Conservation (phyloP, 2,888 invertebrate species). For the Eudemis profundana region DNA sequence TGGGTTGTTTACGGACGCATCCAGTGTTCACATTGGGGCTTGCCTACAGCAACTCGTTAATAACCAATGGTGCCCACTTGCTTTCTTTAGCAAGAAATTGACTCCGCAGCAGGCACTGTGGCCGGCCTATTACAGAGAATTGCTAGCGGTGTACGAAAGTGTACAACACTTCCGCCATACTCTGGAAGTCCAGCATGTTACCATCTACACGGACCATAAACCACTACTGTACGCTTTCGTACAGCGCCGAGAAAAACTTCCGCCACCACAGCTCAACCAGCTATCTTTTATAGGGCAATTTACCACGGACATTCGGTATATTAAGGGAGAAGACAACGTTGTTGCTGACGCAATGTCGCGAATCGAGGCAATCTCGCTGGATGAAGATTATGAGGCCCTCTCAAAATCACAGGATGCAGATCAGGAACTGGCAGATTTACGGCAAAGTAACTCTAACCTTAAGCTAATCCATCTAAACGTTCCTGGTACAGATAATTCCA, state of each 20-base stretch:
- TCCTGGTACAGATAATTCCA: slow-evolving; percentile 20
- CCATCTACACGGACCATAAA: slow-evolving; percentile 47
- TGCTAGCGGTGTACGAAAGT: too few relatives aligned
- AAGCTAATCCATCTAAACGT: background rate
- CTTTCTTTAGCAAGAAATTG: slow-evolving; percentile 47
- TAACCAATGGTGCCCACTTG: slow-evolving; percentile 45
- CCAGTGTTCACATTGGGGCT: slow-evolving; percentile 33
- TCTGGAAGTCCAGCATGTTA: slow-evolving; percentile 43
- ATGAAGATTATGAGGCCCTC: background rate
- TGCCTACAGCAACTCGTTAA: slow-evolving; percentile 42
- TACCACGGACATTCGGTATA: slow-evolving; percentile 48
- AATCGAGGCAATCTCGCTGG: background rate
- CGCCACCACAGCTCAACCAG: slow-evolving; percentile 45
- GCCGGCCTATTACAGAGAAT: slow-evolving; percentile 48
- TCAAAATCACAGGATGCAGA: background rate
- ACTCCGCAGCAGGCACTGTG: slow-evolving; percentile 35
- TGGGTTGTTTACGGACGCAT: slow-evolving; percentile 44
- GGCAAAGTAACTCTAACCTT: background rate
- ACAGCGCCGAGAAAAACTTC: slow-evolving; percentile 45
- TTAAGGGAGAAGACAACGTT: slow-evolving; percentile 13
- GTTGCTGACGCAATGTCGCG: slow-evolving; percentile 7
- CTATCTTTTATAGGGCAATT: slow-evolving; percentile 48
- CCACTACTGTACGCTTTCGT: slow-evolving; percentile 46
- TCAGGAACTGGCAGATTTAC: background rate
- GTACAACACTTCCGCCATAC: too few relatives aligned